Percentiles rank a stretch among this genome's conserved stretches.
Conservation (phyloP, 2,113 vertebrate species). For the Rallus limicola region DNA sequence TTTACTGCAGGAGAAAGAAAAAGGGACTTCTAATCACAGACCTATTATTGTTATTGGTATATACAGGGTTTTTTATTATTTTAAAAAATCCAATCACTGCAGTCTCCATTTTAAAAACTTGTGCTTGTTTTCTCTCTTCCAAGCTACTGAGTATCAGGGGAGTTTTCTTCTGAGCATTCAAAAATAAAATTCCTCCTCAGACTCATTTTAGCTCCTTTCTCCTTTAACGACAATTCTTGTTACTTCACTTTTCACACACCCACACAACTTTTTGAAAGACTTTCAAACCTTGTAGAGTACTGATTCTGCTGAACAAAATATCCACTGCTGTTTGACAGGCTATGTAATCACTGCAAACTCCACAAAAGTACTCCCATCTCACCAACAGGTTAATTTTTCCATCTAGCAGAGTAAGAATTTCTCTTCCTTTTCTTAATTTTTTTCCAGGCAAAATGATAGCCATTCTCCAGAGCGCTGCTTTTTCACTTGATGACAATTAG, state of each 20-base stretch:
- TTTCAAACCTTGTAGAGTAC: not conserved
- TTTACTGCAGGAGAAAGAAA: not conserved
- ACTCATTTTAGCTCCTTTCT: constrained; percentile 50
- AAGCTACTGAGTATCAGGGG: not conserved
- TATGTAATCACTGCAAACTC: not conserved
- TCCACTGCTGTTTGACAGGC: constrained; percentile 4
- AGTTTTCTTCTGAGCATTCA: constrained; percentile 43
- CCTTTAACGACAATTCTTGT: not conserved
- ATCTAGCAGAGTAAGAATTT: not conserved
- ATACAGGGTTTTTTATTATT: not conserved
- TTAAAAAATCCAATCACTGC: not conserved
- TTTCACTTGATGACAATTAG: not conserved
- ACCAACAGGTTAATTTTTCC: constrained; percentile 13
- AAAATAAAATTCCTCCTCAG: constrained; percentile 38
- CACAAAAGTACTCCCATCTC: not conserved
- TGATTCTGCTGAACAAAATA: constrained; percentile 26
- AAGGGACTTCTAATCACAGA: not conserved
- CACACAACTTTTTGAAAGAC: constrained; percentile 15
- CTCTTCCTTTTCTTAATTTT: not conserved
- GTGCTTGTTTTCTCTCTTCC: not conserved
- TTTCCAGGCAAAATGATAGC: constrained; percentile 7
- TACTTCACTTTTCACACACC: constrained; percentile 45
- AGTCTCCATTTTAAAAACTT: not conserved
- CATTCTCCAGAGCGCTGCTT: not conserved
- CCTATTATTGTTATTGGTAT: not conserved